Evolutionary conservation across 2,888 invertebrate genomes (phyloP).

Genomic region (Mesoligia furuncula): DNA sequence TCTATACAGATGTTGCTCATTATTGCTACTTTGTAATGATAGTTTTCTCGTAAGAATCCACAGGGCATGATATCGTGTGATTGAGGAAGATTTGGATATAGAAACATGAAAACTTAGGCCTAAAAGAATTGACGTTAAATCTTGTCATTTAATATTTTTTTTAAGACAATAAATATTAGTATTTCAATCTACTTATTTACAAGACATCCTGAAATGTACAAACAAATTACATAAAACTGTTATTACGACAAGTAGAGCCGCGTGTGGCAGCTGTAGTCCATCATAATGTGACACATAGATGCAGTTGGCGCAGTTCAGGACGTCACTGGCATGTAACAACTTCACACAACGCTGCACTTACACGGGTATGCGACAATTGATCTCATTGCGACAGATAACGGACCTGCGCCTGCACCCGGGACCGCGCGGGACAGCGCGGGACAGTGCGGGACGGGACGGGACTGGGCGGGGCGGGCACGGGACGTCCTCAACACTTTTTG

Average conservation of each 20-base stretch:
- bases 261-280: neutral
- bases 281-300: neutral
- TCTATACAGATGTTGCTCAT: neutral
- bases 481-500: constrained; percentile 51
- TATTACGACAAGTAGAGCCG: constrained; percentile 6
- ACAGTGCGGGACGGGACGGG: neutral
- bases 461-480: constrained; percentile 23
- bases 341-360: constrained; percentile 19
- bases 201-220: neutral
- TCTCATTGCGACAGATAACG: constrained; percentile 32
- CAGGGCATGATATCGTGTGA: neutral
- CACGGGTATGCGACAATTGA: constrained; percentile 40
- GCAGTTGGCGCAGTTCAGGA: neutral
- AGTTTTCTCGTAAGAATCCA: neutral
- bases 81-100: neutral
- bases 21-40: neutral
- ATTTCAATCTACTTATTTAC: neutral
- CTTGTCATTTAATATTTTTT: too few relatives aligned
- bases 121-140: neutral
- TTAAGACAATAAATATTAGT: neutral
- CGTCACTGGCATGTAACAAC: constrained; percentile 18
- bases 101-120: neutral
- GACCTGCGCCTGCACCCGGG: constrained; percentile 10
- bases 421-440: neutral
- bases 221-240: neutral